Evolutionary conservation across 2,797 vertebrate species (phyloP).

Genomic region (Anguilla obscura): DNA sequence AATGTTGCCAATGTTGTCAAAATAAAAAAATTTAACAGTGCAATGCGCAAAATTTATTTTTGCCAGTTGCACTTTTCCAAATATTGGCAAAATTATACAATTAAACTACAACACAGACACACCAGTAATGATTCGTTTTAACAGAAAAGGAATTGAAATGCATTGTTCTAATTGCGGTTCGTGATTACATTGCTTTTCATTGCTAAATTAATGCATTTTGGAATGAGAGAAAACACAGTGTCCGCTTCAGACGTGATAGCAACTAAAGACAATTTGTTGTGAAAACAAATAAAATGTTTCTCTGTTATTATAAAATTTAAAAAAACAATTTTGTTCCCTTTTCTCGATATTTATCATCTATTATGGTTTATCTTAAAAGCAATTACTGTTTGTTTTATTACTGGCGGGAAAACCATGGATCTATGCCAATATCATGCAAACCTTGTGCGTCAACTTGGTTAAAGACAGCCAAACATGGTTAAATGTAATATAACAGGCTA

Average conservation of each 20-base stretch:
- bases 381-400: background rate
- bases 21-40: background rate
- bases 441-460: background rate
- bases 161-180: background rate
- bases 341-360: background rate
- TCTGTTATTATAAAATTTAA: background rate
- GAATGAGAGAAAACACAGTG: conserved; percentile 46
- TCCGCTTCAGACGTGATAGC: background rate
- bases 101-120: background rate
- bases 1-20: background rate
- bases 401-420: background rate
- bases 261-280: background rate
- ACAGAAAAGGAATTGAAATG: background rate
- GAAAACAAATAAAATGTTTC: background rate
- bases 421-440: background rate
- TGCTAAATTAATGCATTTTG: conserved; percentile 35
- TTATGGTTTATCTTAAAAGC: background rate
- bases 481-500: background rate
- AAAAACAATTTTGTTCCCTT: background rate
- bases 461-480: background rate
- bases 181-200: background rate
- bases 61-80: conserved; percentile 34
- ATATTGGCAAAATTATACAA: conserved; percentile 30
- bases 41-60: background rate
- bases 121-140: background rate